Conservation (phyloP, 2,113 vertebrate genomes). For the Saguinus imperator region DNA sequence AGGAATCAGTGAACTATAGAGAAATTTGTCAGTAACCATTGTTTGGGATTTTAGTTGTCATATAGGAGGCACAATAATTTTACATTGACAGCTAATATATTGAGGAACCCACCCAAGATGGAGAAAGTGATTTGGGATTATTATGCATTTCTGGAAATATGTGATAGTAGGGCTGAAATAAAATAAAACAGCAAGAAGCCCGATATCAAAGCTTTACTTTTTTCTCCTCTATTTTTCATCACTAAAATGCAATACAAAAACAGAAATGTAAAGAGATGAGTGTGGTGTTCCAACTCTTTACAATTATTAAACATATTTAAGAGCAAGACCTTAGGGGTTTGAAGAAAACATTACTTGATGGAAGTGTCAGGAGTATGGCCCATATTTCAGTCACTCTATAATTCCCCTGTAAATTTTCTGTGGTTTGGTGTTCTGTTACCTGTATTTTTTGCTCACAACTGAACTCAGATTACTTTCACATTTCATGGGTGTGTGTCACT, state of each 20-base stretch:
- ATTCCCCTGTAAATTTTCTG: constrained; percentile 11
- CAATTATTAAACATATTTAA: constrained; percentile 38
- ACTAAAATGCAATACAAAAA: not conserved
- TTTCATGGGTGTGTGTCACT: not conserved
- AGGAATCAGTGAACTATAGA: constrained; percentile 63
- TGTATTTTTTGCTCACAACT: constrained; percentile 1
- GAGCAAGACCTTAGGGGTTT: constrained; percentile 34
- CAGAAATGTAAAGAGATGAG: not conserved
- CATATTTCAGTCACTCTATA: not conserved
- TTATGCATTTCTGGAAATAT: constrained; percentile 55
- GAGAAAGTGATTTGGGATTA: constrained; percentile 21
- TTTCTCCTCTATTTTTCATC: not conserved
- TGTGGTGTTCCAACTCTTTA: constrained; percentile 16
- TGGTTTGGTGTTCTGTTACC: constrained; percentile 15
- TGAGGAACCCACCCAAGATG: constrained; percentile 37
- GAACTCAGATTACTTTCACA: not conserved
- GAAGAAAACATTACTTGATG: constrained; percentile 30
- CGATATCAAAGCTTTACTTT: constrained; percentile 10
- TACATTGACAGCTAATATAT: constrained; percentile 64
- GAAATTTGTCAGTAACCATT: constrained; percentile 70
- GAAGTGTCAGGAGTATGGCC: not conserved
- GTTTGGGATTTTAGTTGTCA: constrained; percentile 61
- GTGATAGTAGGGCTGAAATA: constrained; percentile 36
- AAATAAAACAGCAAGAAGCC: constrained; percentile 50
- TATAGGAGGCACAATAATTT: constrained; percentile 66